Conservation (phyloP, 2,888 invertebrate species). For the Scotopteryx bipunctaria region DNA sequence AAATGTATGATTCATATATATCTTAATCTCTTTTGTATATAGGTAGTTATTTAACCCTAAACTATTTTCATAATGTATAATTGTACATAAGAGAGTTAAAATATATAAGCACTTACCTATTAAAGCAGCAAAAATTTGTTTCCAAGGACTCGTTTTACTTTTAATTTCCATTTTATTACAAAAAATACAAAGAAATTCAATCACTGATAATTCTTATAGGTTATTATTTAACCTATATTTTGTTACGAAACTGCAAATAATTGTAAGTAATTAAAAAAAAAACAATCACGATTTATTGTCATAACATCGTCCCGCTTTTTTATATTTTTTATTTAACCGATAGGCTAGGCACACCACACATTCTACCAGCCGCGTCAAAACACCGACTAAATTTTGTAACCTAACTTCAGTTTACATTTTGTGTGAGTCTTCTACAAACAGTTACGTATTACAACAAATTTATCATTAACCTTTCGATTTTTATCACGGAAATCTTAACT, state of each 20-base stretch:
- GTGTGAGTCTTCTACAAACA: constrained; percentile 40
- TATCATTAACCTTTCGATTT: background rate
- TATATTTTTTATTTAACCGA: background rate
- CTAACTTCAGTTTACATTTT: constrained; percentile 31
- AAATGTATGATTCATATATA: too few species aligned
- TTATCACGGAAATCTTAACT: constrained; percentile 16
- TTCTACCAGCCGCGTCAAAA: constrained; percentile 14
- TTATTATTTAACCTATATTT: constrained; percentile 22
- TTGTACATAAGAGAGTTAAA: background rate
- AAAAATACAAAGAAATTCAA: constrained; percentile 28
- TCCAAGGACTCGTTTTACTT: constrained; percentile 48
- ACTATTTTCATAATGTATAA: too few species aligned
- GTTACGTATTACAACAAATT: constrained; percentile 37
- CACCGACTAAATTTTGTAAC: constrained; percentile 21
- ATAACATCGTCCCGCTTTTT: constrained; percentile 10
- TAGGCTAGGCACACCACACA: background rate
- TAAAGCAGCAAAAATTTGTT: constrained; percentile 62
- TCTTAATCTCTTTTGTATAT: too few species aligned
- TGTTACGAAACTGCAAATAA: background rate
- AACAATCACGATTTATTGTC: background rate
- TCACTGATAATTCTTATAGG: constrained; percentile 32
- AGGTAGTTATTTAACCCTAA: too few species aligned
- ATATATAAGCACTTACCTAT: constrained; percentile 50
- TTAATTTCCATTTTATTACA: constrained; percentile 49
- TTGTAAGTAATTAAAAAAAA: background rate